Evolutionary conservation across 2,888 invertebrate species (phyloP).

Genomic region (Ceramica pisi): DNA sequence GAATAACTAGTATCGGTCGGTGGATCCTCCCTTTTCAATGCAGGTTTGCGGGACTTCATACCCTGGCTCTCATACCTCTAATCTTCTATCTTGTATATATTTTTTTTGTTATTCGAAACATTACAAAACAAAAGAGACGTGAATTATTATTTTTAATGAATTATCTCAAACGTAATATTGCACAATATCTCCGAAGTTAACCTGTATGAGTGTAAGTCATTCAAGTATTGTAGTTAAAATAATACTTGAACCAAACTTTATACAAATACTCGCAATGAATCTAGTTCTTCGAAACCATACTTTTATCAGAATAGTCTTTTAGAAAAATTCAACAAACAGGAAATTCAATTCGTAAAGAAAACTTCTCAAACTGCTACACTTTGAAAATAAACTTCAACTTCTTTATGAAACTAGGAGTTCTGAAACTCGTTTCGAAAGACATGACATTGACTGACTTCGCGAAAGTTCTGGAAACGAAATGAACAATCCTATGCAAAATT

Average conservation of each 20-base stretch:
- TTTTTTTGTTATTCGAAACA: too few relatives aligned
- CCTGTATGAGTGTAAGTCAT: neutral
- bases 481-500: conserved; percentile 13
- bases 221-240: neutral
- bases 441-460: conserved; percentile 59
- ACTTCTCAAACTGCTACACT: conserved; percentile 44
- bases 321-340: conserved; percentile 35
- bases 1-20: too few relatives aligned
- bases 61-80: too few relatives aligned
- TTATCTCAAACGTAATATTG: too few relatives aligned
- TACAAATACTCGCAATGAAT: neutral
- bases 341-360: conserved; percentile 44
- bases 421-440: conserved; percentile 44
- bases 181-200: neutral
- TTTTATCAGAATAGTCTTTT: conserved; percentile 18
- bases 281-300: neutral
- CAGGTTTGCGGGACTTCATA: too few relatives aligned
- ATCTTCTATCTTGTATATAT: too few relatives aligned
- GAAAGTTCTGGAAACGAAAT: conserved; percentile 29
- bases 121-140: too few relatives aligned
- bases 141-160: too few relatives aligned
- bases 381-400: conserved; percentile 40
- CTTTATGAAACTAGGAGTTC: conserved; percentile 39
- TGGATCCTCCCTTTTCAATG: too few relatives aligned
- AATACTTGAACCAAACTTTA: neutral